Conservation (phyloP, 2,888 invertebrate species). For the Synanthedon myopaeformis region DNA sequence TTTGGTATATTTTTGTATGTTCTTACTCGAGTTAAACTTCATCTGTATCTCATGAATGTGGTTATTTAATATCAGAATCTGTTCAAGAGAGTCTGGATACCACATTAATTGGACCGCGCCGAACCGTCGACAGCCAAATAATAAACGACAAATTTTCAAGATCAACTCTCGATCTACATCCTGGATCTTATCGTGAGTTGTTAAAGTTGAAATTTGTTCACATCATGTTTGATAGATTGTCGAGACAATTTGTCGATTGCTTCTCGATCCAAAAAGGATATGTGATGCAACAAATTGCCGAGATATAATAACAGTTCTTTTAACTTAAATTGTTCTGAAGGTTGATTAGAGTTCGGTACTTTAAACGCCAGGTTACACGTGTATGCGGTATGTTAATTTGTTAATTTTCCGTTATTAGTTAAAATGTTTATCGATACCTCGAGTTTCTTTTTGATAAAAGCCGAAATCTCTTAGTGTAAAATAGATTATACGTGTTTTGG, state of each 20-base stretch:
- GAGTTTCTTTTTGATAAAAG: no score
- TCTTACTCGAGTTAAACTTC: conserved; percentile 6
- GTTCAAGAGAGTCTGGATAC: conserved; percentile 30
- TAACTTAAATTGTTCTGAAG: conserved; percentile 12
- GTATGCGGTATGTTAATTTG: no score
- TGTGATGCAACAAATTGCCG: conserved; percentile 19
- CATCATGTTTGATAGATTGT: neutral
- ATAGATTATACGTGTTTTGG: no score
- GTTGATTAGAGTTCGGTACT: conserved; percentile 4
- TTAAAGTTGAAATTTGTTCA: conserved; percentile 11
- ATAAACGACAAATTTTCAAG: conserved; percentile 10
- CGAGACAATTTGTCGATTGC: neutral
- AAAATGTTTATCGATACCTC: no score
- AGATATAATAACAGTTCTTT: conserved; percentile 15
- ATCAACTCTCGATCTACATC: conserved; percentile 3
- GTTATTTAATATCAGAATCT: conserved; percentile 10
- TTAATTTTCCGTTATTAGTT: no score
- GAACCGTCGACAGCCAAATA: conserved; percentile 30
- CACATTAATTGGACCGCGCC: conserved; percentile 34
- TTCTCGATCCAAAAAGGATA: conserved; percentile 2
- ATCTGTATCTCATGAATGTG: no score
- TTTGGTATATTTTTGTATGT: neutral
- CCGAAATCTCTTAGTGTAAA: no score
- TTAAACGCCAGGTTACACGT: neutral
- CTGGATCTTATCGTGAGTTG: conserved; percentile 3